Conservation (phyloP, 2,888 invertebrate genomes). For the Schrankia costaestrigalis region DNA sequence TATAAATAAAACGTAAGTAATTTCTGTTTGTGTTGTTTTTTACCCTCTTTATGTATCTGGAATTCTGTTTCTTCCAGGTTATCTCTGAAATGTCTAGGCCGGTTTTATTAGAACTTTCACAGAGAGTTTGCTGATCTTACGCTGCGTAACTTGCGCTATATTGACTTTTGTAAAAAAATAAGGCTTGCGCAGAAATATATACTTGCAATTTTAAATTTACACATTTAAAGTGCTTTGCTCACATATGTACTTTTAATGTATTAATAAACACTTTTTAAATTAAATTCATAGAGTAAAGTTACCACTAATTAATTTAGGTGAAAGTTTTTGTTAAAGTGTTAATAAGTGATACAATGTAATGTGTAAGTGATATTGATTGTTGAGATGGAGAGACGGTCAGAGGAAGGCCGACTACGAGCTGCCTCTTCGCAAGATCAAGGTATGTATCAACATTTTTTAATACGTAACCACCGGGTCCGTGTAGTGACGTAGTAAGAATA, state of each 20-base stretch:
- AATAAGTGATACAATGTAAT: conserved; percentile 45
- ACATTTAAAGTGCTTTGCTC: background rate
- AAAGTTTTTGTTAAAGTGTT: conserved; percentile 20
- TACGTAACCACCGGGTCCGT: too few species aligned
- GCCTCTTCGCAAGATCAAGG: conserved; percentile 66
- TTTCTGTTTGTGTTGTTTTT: too few species aligned
- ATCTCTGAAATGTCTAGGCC: too few species aligned
- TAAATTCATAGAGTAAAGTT: conserved; percentile 5
- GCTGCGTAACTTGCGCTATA: too few species aligned
- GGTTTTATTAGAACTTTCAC: too few species aligned
- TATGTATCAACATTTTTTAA: conserved; percentile 25
- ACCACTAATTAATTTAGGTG: conserved; percentile 16
- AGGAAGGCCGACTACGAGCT: conserved; percentile 60
- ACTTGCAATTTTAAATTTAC: background rate
- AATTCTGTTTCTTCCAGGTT: too few species aligned
- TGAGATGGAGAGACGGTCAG: conserved; percentile 69
- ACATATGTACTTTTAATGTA: background rate
- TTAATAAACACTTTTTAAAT: background rate
- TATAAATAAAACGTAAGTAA: too few species aligned
- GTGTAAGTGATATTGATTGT: conserved; percentile 48
- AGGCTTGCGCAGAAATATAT: too few species aligned
- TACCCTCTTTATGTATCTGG: too few species aligned
- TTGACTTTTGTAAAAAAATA: too few species aligned
- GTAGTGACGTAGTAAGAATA: too few species aligned
- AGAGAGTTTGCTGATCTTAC: too few species aligned